Conservation (phyloP, 2,797 vertebrate species). For the Onychomys arenicola region DNA sequence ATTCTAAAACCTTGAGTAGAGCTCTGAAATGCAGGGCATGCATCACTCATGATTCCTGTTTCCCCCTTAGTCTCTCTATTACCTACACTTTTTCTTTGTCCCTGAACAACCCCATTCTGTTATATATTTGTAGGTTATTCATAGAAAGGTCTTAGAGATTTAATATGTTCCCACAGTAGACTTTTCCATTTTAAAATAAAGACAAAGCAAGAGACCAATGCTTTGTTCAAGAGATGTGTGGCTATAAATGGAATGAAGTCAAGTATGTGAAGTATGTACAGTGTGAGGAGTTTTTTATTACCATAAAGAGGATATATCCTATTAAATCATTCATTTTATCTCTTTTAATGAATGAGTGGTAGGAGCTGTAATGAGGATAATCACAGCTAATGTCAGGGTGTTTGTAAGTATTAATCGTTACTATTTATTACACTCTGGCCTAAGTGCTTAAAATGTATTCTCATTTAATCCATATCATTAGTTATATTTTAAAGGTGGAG, state of each 20-base stretch:
- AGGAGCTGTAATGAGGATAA: background rate
- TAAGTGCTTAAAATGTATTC: background rate
- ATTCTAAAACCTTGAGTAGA: background rate
- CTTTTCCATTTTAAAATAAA: slow-evolving; percentile 7
- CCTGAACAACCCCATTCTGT: background rate
- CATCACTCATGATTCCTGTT: background rate
- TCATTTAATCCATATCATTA: background rate
- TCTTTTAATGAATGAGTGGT: background rate
- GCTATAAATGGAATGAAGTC: slow-evolving; percentile 1
- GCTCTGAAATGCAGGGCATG: background rate
- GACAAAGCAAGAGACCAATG: background rate
- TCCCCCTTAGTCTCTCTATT: background rate
- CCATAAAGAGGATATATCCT: background rate
- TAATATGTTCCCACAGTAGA: background rate
- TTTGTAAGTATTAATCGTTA: slow-evolving; percentile 8
- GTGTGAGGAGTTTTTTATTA: background rate
- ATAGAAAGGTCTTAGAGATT: background rate
- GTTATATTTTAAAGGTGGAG: slow-evolving; percentile 10
- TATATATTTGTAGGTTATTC: slow-evolving; percentile 21
- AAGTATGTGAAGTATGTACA: background rate
- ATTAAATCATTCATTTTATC: background rate
- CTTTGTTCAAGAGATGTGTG: background rate
- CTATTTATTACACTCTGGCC: background rate
- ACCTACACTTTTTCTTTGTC: background rate
- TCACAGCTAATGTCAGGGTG: background rate